These are phyloP conservation scores for Stenodema calcarata DNA, from an alignment of 2,888 invertebrate genomes.

Conservation along the genomic window DNA sequence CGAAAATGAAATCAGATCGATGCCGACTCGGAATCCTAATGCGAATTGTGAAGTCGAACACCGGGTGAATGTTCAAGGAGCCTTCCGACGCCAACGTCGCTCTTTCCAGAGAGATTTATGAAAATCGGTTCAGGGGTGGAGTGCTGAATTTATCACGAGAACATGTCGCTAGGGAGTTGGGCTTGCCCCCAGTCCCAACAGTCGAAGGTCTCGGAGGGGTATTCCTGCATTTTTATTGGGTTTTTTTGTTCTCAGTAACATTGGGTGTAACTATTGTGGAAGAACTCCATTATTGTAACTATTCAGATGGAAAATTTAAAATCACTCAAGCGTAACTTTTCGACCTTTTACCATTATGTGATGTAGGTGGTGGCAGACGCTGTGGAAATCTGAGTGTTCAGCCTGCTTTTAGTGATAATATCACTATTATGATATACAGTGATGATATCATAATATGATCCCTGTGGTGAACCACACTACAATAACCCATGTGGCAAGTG, in stretches of 20 bases:
- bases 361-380: too few relatives aligned
- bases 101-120: background rate
- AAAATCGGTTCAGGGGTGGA: background rate
- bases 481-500: too few relatives aligned
- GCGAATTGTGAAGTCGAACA: conserved; percentile 2
- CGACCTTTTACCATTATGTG: too few relatives aligned
- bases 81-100: background rate
- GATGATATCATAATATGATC: too few relatives aligned
- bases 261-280: background rate
- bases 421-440: too few relatives aligned
- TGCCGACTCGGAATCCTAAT: background rate
- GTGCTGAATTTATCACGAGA: background rate
- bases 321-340: too few relatives aligned
- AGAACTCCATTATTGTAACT: too few relatives aligned
- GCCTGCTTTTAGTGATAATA: too few relatives aligned
- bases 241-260: background rate
- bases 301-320: too few relatives aligned
- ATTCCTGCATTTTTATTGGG: background rate
- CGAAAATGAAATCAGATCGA: background rate
- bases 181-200: background rate
- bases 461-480: too few relatives aligned
- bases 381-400: too few relatives aligned
- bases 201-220: background rate
- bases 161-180: background rate
- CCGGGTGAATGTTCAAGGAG: background rate